Conservation (phyloP, 2,888 invertebrate species). For the Choreutis nemorana region DNA sequence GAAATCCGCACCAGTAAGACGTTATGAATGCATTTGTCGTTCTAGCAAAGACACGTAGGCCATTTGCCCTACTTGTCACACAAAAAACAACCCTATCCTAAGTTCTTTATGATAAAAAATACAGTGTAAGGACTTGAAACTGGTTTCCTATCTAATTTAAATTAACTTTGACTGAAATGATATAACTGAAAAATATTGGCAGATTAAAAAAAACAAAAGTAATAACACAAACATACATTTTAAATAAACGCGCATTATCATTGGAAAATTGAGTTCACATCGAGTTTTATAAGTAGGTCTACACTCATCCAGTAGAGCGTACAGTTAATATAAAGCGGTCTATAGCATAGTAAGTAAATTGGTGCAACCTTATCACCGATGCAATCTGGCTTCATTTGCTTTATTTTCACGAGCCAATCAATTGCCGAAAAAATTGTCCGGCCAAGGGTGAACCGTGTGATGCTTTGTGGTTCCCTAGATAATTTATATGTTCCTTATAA, state of each 20-base stretch:
- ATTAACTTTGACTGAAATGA: too few species aligned
- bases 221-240: too few species aligned
- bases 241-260: not conserved
- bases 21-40: too few species aligned
- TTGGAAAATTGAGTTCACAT: not conserved
- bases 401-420: slow-evolving; percentile 52
- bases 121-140: too few species aligned
- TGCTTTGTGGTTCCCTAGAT: slow-evolving; percentile 17
- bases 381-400: slow-evolving; percentile 51
- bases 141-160: too few species aligned
- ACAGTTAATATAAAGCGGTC: not conserved
- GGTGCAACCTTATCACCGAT: slow-evolving; percentile 53
- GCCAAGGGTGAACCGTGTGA: slow-evolving; percentile 5
- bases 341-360: slow-evolving; percentile 23
- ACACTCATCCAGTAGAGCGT: not conserved
- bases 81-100: too few species aligned
- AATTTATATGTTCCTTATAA: not conserved
- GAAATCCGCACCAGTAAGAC: too few species aligned
- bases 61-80: too few species aligned
- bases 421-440: slow-evolving; percentile 44
- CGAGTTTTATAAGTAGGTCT: not conserved
- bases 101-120: too few species aligned
- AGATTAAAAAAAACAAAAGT: too few species aligned
- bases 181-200: too few species aligned
- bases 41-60: too few species aligned